Evolutionary conservation across 1,140 invertebrate genomes (phyloP).

Genomic region (Eupristina koningsbergeri): DNA sequence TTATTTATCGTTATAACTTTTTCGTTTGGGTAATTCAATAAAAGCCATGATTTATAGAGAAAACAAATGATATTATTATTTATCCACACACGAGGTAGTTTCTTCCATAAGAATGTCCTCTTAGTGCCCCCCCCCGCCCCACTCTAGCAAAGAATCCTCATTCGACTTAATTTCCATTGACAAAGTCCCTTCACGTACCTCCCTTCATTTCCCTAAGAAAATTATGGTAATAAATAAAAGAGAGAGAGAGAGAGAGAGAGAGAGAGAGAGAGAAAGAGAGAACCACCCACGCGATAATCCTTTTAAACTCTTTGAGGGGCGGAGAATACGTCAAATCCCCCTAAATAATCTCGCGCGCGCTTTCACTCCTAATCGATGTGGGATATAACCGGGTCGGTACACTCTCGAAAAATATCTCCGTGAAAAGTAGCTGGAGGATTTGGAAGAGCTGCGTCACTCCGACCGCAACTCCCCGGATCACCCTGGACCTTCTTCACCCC

Average conservation of each 20-base stretch:
- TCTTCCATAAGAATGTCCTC: background rate
- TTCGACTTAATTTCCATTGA: background rate
- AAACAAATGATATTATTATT: background rate
- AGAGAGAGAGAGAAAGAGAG: constrained; percentile 39
- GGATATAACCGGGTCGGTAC: background rate
- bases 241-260: constrained; percentile 37
- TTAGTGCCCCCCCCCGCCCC: background rate
- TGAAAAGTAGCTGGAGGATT: constrained; percentile 45
- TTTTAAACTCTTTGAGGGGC: constrained; percentile 1
- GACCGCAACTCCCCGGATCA: background rate
- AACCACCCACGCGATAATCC: constrained; percentile 46
- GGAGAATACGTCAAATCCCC: constrained; percentile 1
- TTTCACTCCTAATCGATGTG: constrained; percentile 41
- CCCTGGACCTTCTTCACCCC: background rate
- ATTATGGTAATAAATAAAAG: background rate
- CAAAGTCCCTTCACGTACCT: background rate
- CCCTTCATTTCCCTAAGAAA: background rate
- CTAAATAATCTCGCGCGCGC: constrained; percentile 30
- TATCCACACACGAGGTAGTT: background rate
- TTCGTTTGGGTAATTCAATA: background rate
- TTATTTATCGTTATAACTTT: background rate
- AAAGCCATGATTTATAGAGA: background rate
- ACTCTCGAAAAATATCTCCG: constrained; percentile 20
- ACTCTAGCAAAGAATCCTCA: background rate
- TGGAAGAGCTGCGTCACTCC: background rate